Evolutionary conservation across 2,797 vertebrate species (phyloP).

Genomic region (Macropodus opercularis): DNA sequence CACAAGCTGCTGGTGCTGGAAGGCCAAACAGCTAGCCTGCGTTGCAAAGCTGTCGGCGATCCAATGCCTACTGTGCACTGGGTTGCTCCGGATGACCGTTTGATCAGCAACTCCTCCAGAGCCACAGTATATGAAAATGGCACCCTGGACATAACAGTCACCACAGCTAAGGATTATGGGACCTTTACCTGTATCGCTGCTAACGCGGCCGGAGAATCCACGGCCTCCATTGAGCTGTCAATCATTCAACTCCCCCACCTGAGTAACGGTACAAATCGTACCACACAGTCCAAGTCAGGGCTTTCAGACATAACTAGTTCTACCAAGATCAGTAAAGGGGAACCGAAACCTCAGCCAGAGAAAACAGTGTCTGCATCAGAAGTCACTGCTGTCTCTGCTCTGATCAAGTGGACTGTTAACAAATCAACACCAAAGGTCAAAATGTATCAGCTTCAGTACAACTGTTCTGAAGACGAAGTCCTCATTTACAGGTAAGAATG

Average conservation of each 20-base stretch:
- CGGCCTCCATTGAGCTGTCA: slow-evolving; percentile 91
- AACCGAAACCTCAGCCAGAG: slow-evolving; percentile 88
- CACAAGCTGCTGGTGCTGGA: slow-evolving; percentile 94
- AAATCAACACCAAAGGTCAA: slow-evolving; percentile 94
- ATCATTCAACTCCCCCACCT: slow-evolving; percentile 97
- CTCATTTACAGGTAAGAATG: slow-evolving; percentile 95
- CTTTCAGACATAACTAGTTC: slow-evolving; percentile 98
- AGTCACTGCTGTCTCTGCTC: slow-evolving; percentile 92
- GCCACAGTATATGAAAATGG: slow-evolving; percentile 93
- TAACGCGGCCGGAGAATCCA: slow-evolving; percentile 97
- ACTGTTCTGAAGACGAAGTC: slow-evolving; percentile 97
- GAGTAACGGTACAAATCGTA: slow-evolving; percentile 89
- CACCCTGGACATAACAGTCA: slow-evolving; percentile 93
- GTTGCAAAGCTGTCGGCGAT: slow-evolving; percentile 97
- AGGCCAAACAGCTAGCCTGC: slow-evolving; percentile 93
- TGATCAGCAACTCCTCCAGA: slow-evolving; percentile 94
- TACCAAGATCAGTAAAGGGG: slow-evolving; percentile 90
- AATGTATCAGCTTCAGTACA: slow-evolving; percentile 99
- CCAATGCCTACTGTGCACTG: slow-evolving; percentile 95
- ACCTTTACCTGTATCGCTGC: slow-evolving; percentile 97
- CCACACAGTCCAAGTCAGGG: slow-evolving; percentile 89
- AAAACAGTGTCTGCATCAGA: slow-evolving; percentile 91
- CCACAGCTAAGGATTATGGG: slow-evolving; percentile 95
- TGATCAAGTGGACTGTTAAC: slow-evolving; percentile 95
- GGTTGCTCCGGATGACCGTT: slow-evolving; percentile 93